Evolutionary conservation across 2,113 vertebrate species (phyloP).

Genomic region (Nymphicus hollandicus): DNA sequence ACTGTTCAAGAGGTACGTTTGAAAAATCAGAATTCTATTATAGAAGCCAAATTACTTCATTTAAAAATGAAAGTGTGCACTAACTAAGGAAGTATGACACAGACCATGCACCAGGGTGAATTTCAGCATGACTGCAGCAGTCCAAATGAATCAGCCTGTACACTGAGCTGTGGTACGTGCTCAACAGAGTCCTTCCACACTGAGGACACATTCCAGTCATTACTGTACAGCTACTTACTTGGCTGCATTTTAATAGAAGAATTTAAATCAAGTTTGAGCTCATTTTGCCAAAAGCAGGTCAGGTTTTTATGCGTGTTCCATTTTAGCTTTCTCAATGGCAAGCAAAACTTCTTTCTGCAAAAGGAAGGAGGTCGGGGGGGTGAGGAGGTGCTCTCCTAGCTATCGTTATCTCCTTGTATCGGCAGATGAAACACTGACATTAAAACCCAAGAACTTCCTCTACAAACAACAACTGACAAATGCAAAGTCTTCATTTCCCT

Average conservation of each 20-base stretch:
- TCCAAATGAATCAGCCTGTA: neutral
- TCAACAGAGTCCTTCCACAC: neutral
- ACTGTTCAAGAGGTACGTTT: neutral
- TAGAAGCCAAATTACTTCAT: neutral
- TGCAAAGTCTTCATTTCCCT: neutral
- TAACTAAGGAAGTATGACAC: neutral
- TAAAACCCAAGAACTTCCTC: neutral
- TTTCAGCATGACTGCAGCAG: neutral
- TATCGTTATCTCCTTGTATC: neutral
- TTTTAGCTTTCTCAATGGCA: neutral
- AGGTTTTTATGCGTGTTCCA: neutral
- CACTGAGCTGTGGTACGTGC: neutral
- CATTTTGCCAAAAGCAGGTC: neutral
- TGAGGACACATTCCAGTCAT: slow-evolving; percentile 18
- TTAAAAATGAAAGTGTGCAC: neutral
- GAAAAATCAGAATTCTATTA: neutral
- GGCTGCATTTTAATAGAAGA: slow-evolving; percentile 6
- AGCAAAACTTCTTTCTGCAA: neutral
- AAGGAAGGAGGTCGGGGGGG: neutral
- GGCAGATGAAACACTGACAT: neutral
- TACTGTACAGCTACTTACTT: slow-evolving; percentile 9
- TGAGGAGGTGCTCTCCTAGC: neutral
- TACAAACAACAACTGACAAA: neutral
- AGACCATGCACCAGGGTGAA: neutral
- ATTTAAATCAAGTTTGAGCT: slow-evolving; percentile 51